A percentile compares a stretch with the other conserved stretches of the same genome.
Evolutionary conservation across 2,113 vertebrate species (phyloP).

Genomic region (Spea bombifrons): DNA sequence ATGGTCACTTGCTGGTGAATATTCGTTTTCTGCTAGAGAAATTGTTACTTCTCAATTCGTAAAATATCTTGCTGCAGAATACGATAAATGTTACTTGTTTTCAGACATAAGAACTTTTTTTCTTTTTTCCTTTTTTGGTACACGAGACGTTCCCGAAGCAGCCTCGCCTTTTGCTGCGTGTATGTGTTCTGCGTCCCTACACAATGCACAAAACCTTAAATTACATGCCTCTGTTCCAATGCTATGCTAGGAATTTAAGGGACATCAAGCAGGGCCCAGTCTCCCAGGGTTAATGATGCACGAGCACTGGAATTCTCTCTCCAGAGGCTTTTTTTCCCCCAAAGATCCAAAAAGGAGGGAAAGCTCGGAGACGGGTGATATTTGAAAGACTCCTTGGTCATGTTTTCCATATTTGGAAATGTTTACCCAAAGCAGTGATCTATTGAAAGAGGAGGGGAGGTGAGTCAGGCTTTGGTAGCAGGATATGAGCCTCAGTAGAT

Average conservation of each 20-base stretch:
- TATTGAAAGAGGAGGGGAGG: conserved; percentile 79
- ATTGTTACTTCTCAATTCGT: too few species aligned
- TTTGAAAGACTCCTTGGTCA: conserved; percentile 80
- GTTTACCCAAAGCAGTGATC: conserved; percentile 93
- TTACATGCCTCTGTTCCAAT: conserved; percentile 13
- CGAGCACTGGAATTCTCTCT: conserved; percentile 58
- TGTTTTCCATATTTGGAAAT: conserved; percentile 99
- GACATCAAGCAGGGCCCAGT: conserved; percentile 21
- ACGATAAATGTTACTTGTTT: too few species aligned
- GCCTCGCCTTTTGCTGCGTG: too few species aligned
- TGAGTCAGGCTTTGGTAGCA: conserved; percentile 78
- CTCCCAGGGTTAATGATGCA: conserved; percentile 55
- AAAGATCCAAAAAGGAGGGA: conserved; percentile 70
- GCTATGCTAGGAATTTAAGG: conserved; percentile 27
- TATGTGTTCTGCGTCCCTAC: background rate
- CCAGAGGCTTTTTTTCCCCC: conserved; percentile 57
- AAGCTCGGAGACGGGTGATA: conserved; percentile 67
- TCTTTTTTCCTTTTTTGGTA: too few species aligned
- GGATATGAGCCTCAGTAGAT: conserved; percentile 72
- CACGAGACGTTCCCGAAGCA: too few species aligned
- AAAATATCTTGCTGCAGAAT: too few species aligned
- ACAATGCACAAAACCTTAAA: background rate
- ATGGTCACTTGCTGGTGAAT: too few species aligned
- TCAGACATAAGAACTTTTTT: too few species aligned
- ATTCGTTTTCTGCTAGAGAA: too few species aligned